Conservation (phyloP, 2,888 invertebrate species). For the Hermaeophaga mercurialis region DNA sequence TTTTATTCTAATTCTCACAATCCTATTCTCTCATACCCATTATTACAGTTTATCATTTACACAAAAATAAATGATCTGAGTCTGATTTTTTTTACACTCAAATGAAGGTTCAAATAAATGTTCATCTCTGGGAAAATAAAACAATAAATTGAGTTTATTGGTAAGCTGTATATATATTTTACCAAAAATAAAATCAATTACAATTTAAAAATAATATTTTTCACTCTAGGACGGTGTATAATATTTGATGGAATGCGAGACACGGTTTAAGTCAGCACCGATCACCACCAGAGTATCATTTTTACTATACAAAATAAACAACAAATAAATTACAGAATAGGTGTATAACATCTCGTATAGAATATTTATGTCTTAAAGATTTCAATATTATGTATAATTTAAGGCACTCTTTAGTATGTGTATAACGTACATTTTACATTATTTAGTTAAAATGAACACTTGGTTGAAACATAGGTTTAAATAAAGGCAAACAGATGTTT, state of each 20-base stretch:
- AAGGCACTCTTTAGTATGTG: slow-evolving; percentile 45
- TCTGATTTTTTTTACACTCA: no score
- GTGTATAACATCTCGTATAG: slow-evolving; percentile 21
- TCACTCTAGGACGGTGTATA: slow-evolving; percentile 29
- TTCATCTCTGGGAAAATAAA: no score
- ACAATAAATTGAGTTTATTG: no score
- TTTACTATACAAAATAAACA: slow-evolving; percentile 14
- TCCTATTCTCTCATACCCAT: no score
- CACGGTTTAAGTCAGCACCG: slow-evolving; percentile 47
- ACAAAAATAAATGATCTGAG: no score
- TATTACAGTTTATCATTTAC: no score
- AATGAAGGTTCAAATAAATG: no score
- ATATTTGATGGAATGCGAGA: slow-evolving; percentile 54
- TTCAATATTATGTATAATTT: slow-evolving; percentile 45
- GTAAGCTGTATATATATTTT: slow-evolving; percentile 23
- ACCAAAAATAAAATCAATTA: slow-evolving; percentile 30
- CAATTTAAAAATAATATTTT: slow-evolving; percentile 25
- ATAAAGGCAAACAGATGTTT: slow-evolving; percentile 38
- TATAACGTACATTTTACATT: slow-evolving; percentile 27
- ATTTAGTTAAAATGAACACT: slow-evolving; percentile 47
- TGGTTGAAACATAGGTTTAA: slow-evolving; percentile 40
- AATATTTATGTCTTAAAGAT: slow-evolving; percentile 29
- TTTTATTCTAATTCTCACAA: no score
- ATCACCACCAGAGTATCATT: slow-evolving; percentile 24
- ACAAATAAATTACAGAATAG: slow-evolving; percentile 19